Percentiles rank a stretch among this genome's conserved stretches.
These are phyloP conservation scores for Brevimyrus niger DNA, from an alignment of 2,113 vertebrate genomes.

Conservation along the genomic window DNA sequence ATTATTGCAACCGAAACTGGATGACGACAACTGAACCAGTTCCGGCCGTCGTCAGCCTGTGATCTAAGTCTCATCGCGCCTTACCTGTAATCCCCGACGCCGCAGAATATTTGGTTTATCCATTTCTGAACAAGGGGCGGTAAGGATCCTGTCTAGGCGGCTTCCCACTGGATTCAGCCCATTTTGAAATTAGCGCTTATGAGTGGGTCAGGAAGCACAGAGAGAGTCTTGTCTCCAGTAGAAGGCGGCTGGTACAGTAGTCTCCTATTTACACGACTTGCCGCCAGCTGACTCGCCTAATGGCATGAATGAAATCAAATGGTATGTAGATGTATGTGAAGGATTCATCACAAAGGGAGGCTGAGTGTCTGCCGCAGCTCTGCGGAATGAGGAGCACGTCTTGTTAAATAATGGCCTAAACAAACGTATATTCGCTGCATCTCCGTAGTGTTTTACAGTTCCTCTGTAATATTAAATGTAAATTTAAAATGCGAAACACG, in stretches of 20 bases:
- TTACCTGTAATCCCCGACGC: slow-evolving; percentile 24
- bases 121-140: background rate
- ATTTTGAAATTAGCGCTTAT: background rate
- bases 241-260: background rate
- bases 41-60: background rate
- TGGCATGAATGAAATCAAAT: background rate
- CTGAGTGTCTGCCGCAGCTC: background rate
- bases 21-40: background rate
- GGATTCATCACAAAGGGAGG: background rate
- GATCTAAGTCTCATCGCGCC: background rate
- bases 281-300: background rate
- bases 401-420: background rate
- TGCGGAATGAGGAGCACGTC: background rate
- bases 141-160: background rate
- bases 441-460: background rate
- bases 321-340: background rate
- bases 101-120: slow-evolving; percentile 23
- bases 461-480: background rate
- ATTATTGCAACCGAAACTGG: background rate
- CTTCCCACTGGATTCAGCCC: background rate
- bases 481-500: background rate
- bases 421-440: background rate
- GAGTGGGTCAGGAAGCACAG: slow-evolving; percentile 12
- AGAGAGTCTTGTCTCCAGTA: background rate
- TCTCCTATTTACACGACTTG: slow-evolving; percentile 5